Base-by-base conservation (phyloP, 2,888 invertebrate species). In the Pachymerium ferrugineum region DNA sequence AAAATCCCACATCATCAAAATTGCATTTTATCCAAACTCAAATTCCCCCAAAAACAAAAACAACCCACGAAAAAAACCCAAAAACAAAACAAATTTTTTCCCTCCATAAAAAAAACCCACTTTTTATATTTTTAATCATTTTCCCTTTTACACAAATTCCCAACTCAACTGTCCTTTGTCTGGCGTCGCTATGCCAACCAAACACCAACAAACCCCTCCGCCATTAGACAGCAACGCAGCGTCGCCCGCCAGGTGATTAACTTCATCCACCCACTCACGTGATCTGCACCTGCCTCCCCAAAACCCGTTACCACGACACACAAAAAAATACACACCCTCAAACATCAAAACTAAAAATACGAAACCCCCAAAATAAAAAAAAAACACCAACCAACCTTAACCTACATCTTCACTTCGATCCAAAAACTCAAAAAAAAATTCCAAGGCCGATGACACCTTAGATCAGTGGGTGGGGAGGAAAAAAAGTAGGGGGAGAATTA, bases 201-300 rank as follows among this genome's bases (percentile, higher is more conserved):
- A 62, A 62, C 62, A 62, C 62, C 25, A 62, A 62, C 62, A 62
- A 62, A 62, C 62, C 62, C 62, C 62, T 28, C 62, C 62, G 62
- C 62, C 62, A 62, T 62, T 62, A 62, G 62, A 62, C 62, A 62
- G 62, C 62, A 25, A 25, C 25, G 62, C 62, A 25, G 28, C 28
- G 62, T 62, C 62, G 62, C 62, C 47, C 62, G 62, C 62, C 62
- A 62, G 62, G 62, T 62, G 62, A 62, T 62, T 62, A 62, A 62
- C 62, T 62, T 62, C 62, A 62, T 62, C 62, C 62, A 62, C 62
- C 62, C 62, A 62, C 62, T 62, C 62, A 62, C 62, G 62, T 62
- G 62, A 62, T 62, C 28, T 28, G 62, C 62, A 62, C 62, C 62
- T 62, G 62, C 62, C 62, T 62, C 62, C 25, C 8, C 25, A 3